Evolutionary conservation across 64 coral and sea anemone genomes (phyloP).

Genomic region (Pocillopora verrucosa): DNA sequence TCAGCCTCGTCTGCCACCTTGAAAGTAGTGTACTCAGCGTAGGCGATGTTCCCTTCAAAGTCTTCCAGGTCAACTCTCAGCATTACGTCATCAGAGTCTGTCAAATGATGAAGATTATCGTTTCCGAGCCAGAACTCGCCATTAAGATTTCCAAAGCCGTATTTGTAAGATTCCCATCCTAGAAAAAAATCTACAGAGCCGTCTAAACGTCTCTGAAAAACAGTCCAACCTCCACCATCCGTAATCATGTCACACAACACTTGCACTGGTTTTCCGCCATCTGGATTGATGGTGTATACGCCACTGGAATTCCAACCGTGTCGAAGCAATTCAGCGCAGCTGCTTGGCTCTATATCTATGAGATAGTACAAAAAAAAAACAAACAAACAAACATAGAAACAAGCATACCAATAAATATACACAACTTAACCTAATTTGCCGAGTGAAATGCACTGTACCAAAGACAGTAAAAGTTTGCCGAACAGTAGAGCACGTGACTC

Average conservation of each 20-base stretch:
- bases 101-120: not conserved
- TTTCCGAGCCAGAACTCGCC: conserved; percentile 4
- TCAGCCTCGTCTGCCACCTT: too few relatives aligned
- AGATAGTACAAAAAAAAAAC: not conserved
- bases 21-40: too few relatives aligned
- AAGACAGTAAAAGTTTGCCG: too few relatives aligned
- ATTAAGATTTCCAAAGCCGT: not conserved
- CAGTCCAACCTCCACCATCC: conserved; percentile 8
- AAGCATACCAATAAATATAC: not conserved
- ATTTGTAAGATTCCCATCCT: not conserved
- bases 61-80: too few relatives aligned
- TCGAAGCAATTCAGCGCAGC: not conserved
- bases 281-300: not conserved
- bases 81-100: too few relatives aligned
- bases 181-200: not conserved
- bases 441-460: too few relatives aligned
- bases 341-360: not conserved
- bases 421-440: not conserved
- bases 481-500: too few relatives aligned
- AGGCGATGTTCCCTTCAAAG: too few relatives aligned
- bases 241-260: conserved; percentile 6
- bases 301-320: not conserved
- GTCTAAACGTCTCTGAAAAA: not conserved
- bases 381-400: not conserved
- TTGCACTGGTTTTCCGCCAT: not conserved